phyloP scores from a whole-genome alignment of 2,113 vertebrate species.

The Noctilio leporinus region DNA sequence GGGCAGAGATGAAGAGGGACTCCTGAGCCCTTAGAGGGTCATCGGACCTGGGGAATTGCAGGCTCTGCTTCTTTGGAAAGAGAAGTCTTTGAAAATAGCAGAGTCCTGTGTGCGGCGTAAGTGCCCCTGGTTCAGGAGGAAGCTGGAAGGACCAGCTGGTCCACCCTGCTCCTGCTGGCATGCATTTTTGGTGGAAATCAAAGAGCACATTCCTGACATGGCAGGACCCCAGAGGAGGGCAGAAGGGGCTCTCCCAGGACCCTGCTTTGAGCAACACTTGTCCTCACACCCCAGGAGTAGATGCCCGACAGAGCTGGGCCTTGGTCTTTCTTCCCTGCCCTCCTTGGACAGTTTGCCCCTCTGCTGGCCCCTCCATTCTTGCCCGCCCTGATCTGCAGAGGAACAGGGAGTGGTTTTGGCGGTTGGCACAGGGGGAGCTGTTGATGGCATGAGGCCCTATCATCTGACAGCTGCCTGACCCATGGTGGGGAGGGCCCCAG shows the following conservation, averaged over 20 bases:
- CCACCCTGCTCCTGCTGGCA: background rate
- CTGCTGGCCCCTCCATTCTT: background rate
- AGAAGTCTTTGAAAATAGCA: background rate
- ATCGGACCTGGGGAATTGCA: background rate
- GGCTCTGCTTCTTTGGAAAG: background rate
- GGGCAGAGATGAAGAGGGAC: background rate
- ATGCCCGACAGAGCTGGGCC: background rate
- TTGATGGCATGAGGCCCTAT: slow-evolving; percentile 72
- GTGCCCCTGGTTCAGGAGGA: background rate
- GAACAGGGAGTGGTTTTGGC: slow-evolving; percentile 74
- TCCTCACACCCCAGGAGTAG: background rate
- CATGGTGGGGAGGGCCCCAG: slow-evolving; percentile 39
- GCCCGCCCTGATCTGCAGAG: background rate
- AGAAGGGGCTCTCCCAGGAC: background rate
- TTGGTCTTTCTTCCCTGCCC: background rate
- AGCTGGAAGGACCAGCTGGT: background rate
- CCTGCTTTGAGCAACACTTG: background rate
- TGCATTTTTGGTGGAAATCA: background rate
- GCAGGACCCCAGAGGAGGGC: background rate
- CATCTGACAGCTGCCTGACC: slow-evolving; percentile 81
- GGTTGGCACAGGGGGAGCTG: slow-evolving; percentile 58
- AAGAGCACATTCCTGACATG: background rate
- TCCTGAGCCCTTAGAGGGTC: background rate
- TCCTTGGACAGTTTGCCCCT: background rate
- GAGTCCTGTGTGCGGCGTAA: background rate